Conservation (phyloP, 2,888 invertebrate species). For the Lampropteryx suffumata region DNA sequence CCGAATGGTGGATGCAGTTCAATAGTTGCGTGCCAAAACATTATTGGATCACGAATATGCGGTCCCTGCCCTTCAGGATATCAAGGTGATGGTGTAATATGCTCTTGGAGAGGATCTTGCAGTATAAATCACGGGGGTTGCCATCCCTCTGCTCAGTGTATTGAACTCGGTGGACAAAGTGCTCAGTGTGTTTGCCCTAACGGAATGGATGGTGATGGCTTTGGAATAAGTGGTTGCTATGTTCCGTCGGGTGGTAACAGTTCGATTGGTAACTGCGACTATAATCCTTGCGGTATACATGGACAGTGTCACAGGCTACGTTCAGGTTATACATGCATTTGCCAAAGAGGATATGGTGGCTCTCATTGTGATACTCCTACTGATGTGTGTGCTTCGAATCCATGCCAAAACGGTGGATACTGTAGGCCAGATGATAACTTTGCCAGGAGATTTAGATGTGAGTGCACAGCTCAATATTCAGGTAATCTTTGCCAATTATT, state of each 20-base stretch:
- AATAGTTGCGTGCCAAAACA: slow-evolving; percentile 93
- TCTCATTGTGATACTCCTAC: slow-evolving; percentile 83
- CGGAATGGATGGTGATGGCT: slow-evolving; percentile 90
- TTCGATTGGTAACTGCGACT: slow-evolving; percentile 66
- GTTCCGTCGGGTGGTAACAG: slow-evolving; percentile 47
- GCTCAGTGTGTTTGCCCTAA: slow-evolving; percentile 90
- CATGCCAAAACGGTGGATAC: slow-evolving; percentile 92
- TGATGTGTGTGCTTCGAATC: slow-evolving; percentile 86
- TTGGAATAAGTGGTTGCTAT: slow-evolving; percentile 90
- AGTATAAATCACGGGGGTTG: slow-evolving; percentile 92
- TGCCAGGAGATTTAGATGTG: slow-evolving; percentile 78
- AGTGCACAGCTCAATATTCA: slow-evolving; percentile 85
- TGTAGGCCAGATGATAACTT: slow-evolving; percentile 76
- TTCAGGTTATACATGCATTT: slow-evolving; percentile 81
- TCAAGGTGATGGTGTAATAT: slow-evolving; percentile 91
- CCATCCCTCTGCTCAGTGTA: slow-evolving; percentile 90
- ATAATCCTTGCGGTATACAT: slow-evolving; percentile 81
- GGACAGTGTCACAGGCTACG: slow-evolving; percentile 82
- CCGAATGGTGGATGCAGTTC: slow-evolving; percentile 97
- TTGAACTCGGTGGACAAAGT: slow-evolving; percentile 83
- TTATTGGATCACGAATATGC: slow-evolving; percentile 92
- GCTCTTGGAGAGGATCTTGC: slow-evolving; percentile 87
- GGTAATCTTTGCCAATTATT: slow-evolving; percentile 86
- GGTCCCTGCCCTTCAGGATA: slow-evolving; percentile 95
- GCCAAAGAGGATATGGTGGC: slow-evolving; percentile 84